phyloP scores from a whole-genome alignment of 2,113 vertebrate species.

The Limanda limanda region DNA sequence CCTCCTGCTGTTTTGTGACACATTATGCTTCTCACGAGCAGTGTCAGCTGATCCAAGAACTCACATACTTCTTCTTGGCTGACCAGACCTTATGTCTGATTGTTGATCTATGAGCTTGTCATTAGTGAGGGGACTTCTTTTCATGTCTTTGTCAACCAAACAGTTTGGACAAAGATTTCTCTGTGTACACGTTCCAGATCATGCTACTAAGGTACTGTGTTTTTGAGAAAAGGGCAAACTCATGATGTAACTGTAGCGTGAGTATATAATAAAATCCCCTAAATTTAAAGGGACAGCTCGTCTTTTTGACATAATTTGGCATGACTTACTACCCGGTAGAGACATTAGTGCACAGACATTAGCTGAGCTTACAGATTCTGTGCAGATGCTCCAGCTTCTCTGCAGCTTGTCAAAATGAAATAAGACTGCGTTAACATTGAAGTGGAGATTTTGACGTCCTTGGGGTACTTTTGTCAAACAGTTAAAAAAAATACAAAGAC shows the following conservation, averaged over 20 bases:
- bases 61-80: background rate
- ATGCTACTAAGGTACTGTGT: background rate
- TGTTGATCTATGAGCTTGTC: background rate
- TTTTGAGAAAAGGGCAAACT: background rate
- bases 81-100: background rate
- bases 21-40: background rate
- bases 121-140: background rate
- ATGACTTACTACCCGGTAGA: too few relatives aligned
- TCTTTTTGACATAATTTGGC: background rate
- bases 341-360: too few relatives aligned
- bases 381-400: too few relatives aligned
- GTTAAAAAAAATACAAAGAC: background rate
- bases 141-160: background rate
- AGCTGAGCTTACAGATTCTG: too few relatives aligned
- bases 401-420: too few relatives aligned
- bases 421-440: too few relatives aligned
- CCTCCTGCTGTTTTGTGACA: background rate
- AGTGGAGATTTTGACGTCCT: too few relatives aligned
- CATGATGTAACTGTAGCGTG: background rate
- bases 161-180: background rate
- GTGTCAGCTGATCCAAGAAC: background rate
- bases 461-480: background rate
- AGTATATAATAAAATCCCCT: background rate
- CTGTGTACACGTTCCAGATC: background rate
- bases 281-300: background rate